Base-by-base conservation (phyloP, 2,797 vertebrate genomes). In the Rhinichthys osculus region DNA sequence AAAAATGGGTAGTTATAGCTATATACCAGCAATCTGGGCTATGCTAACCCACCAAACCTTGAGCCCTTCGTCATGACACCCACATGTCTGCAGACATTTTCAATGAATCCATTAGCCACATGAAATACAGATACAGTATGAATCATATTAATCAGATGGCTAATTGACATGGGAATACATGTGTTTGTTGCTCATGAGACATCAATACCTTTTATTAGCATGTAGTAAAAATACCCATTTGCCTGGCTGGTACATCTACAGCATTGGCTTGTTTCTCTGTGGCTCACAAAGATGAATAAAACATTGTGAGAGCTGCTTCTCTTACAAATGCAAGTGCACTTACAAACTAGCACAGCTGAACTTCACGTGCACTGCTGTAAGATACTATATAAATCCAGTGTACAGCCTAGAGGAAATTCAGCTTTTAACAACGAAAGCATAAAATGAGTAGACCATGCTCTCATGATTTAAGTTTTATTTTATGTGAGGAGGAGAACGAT, bases 251-350 rank as follows among this genome's bases (percentile, higher is more conserved):
- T n/a, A 62, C 71, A 40, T 87, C 64, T 87, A 35, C 80, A 82
- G 82, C 76, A 82, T 86, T 79, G 74, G 42, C 78, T 82, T 86
- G 85, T 80, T 91, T 90, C 79, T 93, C 87, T 79, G 67, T 86
- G 74, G 83, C 85, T 91, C 77, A 81, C 35, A 27, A 33, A 73
- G 66, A 87, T 95, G 73, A 95, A 95, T 95, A 92, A 95, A 93
- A 91, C 84, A 95, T 90, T 81, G 78, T 78, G 82, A 92, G 91
- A 76, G 87, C 82, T 81, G 85, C 91, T 91, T 92, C 89, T 90
- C 89, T 91, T 84, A 86, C 73, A 78, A 40, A 77, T 57, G 87
- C 88, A 76, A 92, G 89, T 87, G 91, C 90, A 92, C 91, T 92
- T 90, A 91, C 92, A 91, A 89, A 82, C 85, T 72, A 84, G 91